Conservation (phyloP, 2,797 vertebrate genomes). For the Microchirus variegatus region DNA sequence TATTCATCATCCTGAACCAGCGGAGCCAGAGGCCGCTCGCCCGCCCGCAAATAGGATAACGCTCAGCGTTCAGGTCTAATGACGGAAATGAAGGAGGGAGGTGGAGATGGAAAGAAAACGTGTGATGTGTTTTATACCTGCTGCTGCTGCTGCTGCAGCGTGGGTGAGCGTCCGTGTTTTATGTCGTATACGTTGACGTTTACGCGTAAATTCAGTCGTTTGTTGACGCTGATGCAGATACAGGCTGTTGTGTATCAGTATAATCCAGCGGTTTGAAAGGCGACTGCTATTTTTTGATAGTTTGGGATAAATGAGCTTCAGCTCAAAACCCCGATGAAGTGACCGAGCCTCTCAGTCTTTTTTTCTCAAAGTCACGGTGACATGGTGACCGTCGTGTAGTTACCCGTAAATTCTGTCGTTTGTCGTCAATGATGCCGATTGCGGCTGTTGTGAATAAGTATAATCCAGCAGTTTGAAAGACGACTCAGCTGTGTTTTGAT, state of each 20-base stretch:
- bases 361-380: too few relatives aligned
- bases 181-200: too few relatives aligned
- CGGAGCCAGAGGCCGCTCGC: conserved; percentile 37
- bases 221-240: conserved; percentile 5
- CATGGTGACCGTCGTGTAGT: too few relatives aligned
- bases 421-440: conserved; percentile 1
- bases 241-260: conserved; percentile 5
- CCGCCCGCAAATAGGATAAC: conserved; percentile 49
- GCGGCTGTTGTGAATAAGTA: conserved; percentile 5
- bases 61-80: conserved; percentile 43
- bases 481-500: too few relatives aligned
- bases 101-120: conserved; percentile 6
- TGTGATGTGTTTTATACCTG: conserved; percentile 12
- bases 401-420: not conserved
- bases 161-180: not conserved
- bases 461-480: too few relatives aligned
- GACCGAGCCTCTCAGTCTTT: too few relatives aligned
- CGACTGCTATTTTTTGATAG: too few relatives aligned
- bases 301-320: too few relatives aligned
- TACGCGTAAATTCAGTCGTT: not conserved
- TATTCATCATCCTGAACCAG: conserved; percentile 62
- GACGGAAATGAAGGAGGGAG: conserved; percentile 22
- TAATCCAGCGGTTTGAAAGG: too few relatives aligned
- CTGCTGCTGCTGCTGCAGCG: not conserved
- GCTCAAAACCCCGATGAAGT: too few relatives aligned